Evolutionary conservation across 2,113 vertebrate genomes (phyloP).

Genomic region (Actinemys pallida): DNA sequence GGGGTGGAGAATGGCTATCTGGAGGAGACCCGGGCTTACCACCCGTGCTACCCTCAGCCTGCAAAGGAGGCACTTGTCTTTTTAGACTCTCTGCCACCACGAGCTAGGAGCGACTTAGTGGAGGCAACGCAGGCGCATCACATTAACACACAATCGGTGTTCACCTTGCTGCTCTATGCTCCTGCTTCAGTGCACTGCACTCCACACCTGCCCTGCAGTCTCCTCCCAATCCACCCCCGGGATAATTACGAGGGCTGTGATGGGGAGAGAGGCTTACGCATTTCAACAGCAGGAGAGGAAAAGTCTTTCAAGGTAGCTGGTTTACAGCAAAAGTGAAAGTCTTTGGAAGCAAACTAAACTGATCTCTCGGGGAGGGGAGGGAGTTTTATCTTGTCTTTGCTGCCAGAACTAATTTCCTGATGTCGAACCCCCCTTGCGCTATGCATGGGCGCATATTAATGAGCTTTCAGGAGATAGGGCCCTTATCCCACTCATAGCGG

Average conservation of each 20-base stretch:
- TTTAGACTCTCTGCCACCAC: background rate
- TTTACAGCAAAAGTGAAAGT: conserved; percentile 23
- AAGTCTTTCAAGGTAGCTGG: background rate
- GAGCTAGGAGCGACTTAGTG: rapidly evolving
- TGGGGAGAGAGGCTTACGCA: background rate
- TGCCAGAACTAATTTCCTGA: conserved; percentile 29
- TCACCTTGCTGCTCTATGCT: background rate
- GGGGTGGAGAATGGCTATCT: background rate
- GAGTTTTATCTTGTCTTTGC: conserved; percentile 21
- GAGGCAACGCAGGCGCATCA: background rate
- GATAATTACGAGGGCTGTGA: background rate
- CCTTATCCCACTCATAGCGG: background rate
- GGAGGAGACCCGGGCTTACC: rapidly evolving
- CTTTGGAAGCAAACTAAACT: background rate
- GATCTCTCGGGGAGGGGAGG: background rate
- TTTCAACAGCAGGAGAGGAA: background rate
- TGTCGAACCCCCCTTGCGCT: background rate
- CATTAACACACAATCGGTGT: background rate
- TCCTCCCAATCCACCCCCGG: background rate
- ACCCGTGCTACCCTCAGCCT: rapidly evolving
- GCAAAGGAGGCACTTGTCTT: background rate
- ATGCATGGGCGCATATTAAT: conserved; percentile 4
- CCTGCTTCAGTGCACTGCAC: background rate
- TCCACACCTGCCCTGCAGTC: background rate
- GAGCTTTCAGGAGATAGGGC: background rate